Evolutionary conservation across 2,113 vertebrate genomes (phyloP), one percentile per base, ranked within the genome.

Genomic region (Theristicus caerulescens): DNA sequence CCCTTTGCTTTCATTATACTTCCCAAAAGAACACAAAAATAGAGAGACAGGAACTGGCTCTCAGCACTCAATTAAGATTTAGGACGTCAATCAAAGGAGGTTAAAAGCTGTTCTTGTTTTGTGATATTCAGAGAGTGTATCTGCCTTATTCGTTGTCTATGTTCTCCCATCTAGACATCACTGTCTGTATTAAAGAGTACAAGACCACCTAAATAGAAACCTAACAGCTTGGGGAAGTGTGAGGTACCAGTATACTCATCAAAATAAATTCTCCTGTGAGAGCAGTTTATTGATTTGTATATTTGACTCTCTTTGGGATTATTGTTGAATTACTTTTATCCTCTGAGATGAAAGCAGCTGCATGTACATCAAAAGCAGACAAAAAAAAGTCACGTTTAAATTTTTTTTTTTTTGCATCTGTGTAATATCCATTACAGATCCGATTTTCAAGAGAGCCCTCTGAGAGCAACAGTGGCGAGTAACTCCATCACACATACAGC

Each of bases 271-370:
- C 82, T 92, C 93, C 96, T 76, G 82, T 42, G 94, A 96, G 93
- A 95, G 79, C 90, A 82, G 67, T 95, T 97, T 97, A 96, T 96
- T 96, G 97, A 96, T 97, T 96, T 96, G 87, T 96, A 38, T 87
- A 95, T 96, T 91, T 94, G 81, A 96, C 88, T 95, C 93, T 92
- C 94, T 86, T 89, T 65, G 93, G 95, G 93, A 95, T 95, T 96
- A 95, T 90, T 95, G 96, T 93, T 92, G 90, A 96, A 94, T 95
- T 96, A 95, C 94, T 96, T 96, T 96, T 93, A 97, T 96, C 96
- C 95, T 96, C 66, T 2, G 55, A 94, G 93, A 97, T 96, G 94
- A 97, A 97, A 97, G 96, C 47, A 42, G 69, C 81, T 73, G 88
- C 94, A 85, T 47, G 73, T 22, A 95, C 95, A 97, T 97, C 96